Evolutionary conservation across 2,797 vertebrate genomes (phyloP).

Genomic region (Phataginus tetradactyla): DNA sequence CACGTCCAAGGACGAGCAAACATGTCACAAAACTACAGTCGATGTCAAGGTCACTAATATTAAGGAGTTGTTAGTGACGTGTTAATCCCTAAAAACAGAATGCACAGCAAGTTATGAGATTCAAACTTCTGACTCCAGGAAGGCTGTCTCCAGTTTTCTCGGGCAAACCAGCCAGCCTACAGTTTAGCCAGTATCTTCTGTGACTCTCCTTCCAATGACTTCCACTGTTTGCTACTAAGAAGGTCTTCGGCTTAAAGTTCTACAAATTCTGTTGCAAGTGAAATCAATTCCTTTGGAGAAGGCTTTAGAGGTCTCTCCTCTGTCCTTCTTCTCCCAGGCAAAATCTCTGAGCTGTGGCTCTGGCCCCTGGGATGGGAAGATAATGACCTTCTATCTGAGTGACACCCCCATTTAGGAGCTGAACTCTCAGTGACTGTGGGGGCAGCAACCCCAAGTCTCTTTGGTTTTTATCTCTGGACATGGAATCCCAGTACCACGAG

Average conservation of each 20-base stretch:
- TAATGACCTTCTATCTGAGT: background rate
- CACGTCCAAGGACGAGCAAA: background rate
- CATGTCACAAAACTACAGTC: background rate
- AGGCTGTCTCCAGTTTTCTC: background rate
- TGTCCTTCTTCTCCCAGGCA: background rate
- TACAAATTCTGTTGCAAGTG: background rate
- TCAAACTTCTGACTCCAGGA: background rate
- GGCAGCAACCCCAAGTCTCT: background rate
- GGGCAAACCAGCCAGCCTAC: background rate
- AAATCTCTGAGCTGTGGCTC: background rate
- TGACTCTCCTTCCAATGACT: background rate
- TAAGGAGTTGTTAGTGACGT: background rate
- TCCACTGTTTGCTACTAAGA: background rate
- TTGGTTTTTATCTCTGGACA: background rate
- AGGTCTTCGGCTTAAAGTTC: background rate
- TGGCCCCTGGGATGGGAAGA: background rate
- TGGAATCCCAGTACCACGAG: background rate
- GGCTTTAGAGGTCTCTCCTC: background rate
- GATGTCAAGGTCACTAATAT: background rate
- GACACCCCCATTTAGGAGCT: background rate
- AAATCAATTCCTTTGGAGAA: background rate
- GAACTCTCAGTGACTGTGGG: background rate
- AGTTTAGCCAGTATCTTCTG: background rate
- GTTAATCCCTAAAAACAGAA: background rate
- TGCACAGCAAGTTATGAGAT: background rate